phyloP scores from a whole-genome alignment of 2,888 invertebrate genomes.

The Antitype chi region DNA sequence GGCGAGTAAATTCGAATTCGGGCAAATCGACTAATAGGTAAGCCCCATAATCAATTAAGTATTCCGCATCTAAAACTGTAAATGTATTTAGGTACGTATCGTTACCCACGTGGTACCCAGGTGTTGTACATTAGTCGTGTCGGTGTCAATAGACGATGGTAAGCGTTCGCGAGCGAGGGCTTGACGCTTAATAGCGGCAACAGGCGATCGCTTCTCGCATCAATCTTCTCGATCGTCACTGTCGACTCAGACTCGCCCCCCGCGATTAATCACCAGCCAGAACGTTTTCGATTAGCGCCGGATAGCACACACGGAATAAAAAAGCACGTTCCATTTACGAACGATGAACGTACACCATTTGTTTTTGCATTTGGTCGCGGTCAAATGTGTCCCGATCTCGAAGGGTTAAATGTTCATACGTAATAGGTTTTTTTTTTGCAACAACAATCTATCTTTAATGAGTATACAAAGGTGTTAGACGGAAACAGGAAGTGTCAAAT shows the following conservation, averaged over 20 bases:
- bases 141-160: constrained; percentile 73
- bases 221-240: constrained; percentile 87
- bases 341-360: constrained; percentile 72
- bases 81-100: constrained; percentile 49
- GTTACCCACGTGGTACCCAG: constrained; percentile 59
- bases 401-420: constrained; percentile 53
- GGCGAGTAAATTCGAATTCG: too few relatives aligned
- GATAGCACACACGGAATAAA: constrained; percentile 73
- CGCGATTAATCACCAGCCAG: constrained; percentile 86
- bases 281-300: constrained; percentile 88
- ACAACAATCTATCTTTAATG: constrained; percentile 63
- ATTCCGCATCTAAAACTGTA: constrained; percentile 47
- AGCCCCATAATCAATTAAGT: constrained; percentile 25
- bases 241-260: constrained; percentile 82
- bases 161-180: constrained; percentile 66
- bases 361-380: constrained; percentile 67
- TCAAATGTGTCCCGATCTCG: constrained; percentile 55
- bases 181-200: constrained; percentile 79
- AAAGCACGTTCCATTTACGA: constrained; percentile 82
- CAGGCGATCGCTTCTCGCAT: constrained; percentile 76
- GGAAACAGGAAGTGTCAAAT: constrained; percentile 90
- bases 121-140: constrained; percentile 61
- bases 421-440: constrained; percentile 74
- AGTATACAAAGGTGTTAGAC: constrained; percentile 73
- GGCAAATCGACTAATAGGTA: too few relatives aligned